Base-by-base conservation (phyloP, 1,140 invertebrate species). In the Daktulosphaira vitifoliae region DNA sequence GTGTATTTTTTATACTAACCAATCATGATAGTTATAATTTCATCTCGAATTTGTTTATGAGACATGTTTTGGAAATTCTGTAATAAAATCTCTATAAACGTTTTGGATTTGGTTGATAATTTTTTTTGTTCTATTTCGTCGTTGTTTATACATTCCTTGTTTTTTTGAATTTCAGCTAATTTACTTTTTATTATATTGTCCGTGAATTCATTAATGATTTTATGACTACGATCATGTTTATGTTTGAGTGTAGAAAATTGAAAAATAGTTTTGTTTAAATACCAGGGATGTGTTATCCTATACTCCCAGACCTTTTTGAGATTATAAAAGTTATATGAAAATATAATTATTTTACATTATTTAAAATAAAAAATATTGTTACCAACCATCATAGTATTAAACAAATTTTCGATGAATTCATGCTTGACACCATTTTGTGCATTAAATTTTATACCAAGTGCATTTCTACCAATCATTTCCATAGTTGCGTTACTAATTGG, bases 11-110 rank as follows among this genome's bases (percentile, higher is more conserved):
- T n/a, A 16, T 25, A 56, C 15, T 62, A 20, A 62, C 56, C 56
- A 42, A 67, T 65, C 50, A 68, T 65, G 2, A 67, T 54, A 5
- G 66, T 67, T 1, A 67, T 37, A 39, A 62, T 29, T 38, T 67
- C 66, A 53, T 67, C 66, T 38, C 66, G 48, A 46, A 67, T 25
- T 44, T 67, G 66, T 16, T 62, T 25, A 18, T 62, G 56, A 2
- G 56, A 46, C 42, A 62, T 62, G 20, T 46, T 16, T 29, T 62
- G 56, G 25, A 46, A 62, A 5, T 62, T 29, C 29, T 8, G 38
- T 18, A 62, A 7, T 0, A 62, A 0, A 48, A 62, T 48, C 26
- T 62, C 56, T 48, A 62, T 62, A 20, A 62, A 9, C 6, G 56
- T 62, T 48, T 62, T 13, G 5, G 25, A 29, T 46, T 48, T 62